Conservation (phyloP, 2,113 vertebrate species). For the Salvelinus alpinus region DNA sequence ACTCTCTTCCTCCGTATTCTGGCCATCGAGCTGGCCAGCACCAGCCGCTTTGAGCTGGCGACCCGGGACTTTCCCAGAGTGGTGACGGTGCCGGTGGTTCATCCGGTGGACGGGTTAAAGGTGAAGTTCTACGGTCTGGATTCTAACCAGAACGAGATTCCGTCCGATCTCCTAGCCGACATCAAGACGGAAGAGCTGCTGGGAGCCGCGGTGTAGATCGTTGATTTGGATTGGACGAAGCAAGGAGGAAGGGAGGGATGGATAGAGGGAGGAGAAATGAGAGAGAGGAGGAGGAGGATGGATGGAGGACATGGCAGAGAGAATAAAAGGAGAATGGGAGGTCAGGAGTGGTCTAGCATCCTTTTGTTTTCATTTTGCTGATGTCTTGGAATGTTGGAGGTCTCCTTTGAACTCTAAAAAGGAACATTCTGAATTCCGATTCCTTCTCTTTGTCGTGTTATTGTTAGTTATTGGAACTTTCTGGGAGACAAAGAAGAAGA, state of each 20-base stretch:
- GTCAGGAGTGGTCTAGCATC: background rate
- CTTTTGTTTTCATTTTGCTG: too few species aligned
- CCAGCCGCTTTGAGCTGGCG: slow-evolving; percentile 92
- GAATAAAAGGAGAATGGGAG: slow-evolving; percentile 30
- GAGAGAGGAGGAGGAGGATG: slow-evolving; percentile 22
- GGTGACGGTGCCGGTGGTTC: slow-evolving; percentile 90
- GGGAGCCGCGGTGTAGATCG: slow-evolving; percentile 84
- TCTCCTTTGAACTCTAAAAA: too few species aligned
- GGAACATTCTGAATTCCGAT: too few species aligned
- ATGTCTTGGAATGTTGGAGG: too few species aligned
- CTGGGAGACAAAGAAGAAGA: slow-evolving; percentile 51
- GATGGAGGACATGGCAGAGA: slow-evolving; percentile 38
- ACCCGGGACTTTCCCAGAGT: slow-evolving; percentile 90
- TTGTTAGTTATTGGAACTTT: slow-evolving; percentile 39
- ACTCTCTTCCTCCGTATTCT: slow-evolving; percentile 92
- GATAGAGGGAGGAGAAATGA: slow-evolving; percentile 12
- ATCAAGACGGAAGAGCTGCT: slow-evolving; percentile 89
- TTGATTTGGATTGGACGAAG: slow-evolving; percentile 2
- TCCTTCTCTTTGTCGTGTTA: too few species aligned
- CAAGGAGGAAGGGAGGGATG: slow-evolving; percentile 13
- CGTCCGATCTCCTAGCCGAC: background rate
- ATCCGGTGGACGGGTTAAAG: slow-evolving; percentile 89
- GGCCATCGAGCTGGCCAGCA: slow-evolving; percentile 91
- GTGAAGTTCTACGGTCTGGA: slow-evolving; percentile 97
- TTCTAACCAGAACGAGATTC: slow-evolving; percentile 97